A percentile compares a stretch with the other conserved stretches of the same genome.
Conservation (phyloP, 2,113 vertebrate species). For the Martes martes region DNA sequence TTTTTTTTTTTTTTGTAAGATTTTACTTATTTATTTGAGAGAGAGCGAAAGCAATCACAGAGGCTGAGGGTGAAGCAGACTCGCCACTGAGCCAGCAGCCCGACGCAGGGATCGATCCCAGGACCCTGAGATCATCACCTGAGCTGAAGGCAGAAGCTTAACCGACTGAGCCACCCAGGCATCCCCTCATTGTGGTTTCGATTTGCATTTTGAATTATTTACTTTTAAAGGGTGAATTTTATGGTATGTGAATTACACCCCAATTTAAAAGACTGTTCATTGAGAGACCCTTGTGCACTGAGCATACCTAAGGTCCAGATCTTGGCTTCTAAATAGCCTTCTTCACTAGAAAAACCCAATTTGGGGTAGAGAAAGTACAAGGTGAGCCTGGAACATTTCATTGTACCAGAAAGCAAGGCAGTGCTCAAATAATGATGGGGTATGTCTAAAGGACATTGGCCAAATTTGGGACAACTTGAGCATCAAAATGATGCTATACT, state of each 20-base stretch:
- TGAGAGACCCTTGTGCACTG: not conserved
- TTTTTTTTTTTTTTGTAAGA: not conserved
- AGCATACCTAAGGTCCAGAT: not conserved
- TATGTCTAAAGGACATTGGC: not conserved
- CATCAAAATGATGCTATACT: not conserved
- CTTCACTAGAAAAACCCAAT: not conserved
- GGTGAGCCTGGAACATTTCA: not conserved
- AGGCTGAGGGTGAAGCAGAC: not conserved
- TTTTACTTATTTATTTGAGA: too few relatives aligned
- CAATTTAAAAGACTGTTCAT: not conserved
- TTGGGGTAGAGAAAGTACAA: not conserved
- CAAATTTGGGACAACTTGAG: not conserved
- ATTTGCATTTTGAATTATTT: not conserved
- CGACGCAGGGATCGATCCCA: not conserved
- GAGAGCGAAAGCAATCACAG: not conserved
- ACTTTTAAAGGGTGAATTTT: not conserved
- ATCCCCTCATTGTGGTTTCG: not conserved
- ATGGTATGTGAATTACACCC: not conserved
- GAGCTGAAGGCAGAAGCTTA: not conserved
- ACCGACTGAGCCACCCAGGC: not conserved
- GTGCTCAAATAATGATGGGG: not conserved
- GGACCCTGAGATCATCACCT: not conserved
- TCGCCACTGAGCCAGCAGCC: not conserved
- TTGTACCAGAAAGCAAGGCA: not conserved
- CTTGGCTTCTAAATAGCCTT: not conserved